Base-by-base conservation (phyloP, 23 tunicate species). In the Aplidium turbinatum region DNA sequence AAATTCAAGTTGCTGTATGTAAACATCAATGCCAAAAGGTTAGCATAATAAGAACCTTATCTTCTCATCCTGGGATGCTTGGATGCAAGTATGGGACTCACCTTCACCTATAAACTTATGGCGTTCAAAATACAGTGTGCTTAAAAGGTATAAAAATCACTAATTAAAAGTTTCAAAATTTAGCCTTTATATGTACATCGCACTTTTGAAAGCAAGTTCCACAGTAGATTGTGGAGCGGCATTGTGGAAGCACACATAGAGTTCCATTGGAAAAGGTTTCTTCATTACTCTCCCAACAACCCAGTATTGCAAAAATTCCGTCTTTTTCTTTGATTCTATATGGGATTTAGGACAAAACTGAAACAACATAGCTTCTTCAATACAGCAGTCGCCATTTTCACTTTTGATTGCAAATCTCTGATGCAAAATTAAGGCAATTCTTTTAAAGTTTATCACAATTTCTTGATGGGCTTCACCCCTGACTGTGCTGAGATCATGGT, bases 351-450 rank as follows among this genome's bases (percentile, higher is more conserved):
- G 55, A 1, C 42, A 73, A 46, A 56, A 85, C 50, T 85, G 78
- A 48, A 85, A 85, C 2, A 70, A 30, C 16, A 77, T 57, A 19
- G 83, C 91, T 77, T 85, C 91, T 70, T 85, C 91, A 2, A 29
- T 28, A 47, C 83, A 77, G 6, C 48, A 4, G 7, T 85, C 83
- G n/a, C 45, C 28, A 7, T 40, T 56, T 0, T 7, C 36, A 22
- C 39, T 39, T 24, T 25, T 11, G 6, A 16, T 13, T 27, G 47
- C 23, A 5, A 85, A 31, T 31, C 83, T 42, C 60, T 85, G 78
- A 46, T 85, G 91, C 0, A 85, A 18, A 1, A 85, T 24, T 63
- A 85, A 30, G 18, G 72, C 45, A 61, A 50, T 29, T 42, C 58
- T 55, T 27, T 45, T 38, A 51, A 85, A 85, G 54, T 77, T 77